These are phyloP conservation scores for Muscicapa comitata DNA, from an alignment of 2,797 vertebrate species.

Conservation along the genomic window DNA sequence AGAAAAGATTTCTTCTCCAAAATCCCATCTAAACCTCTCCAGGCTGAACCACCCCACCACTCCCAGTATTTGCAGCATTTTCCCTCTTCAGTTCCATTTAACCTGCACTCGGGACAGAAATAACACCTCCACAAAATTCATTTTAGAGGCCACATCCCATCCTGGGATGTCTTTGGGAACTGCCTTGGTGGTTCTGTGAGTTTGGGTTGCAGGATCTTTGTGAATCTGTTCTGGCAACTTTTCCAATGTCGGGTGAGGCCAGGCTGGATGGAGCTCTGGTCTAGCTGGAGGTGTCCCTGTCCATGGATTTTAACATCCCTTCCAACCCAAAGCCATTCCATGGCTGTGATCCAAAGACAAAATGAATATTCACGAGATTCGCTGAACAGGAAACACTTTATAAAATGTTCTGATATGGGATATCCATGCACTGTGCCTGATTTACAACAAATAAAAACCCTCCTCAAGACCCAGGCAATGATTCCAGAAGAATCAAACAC, in stretches of 20 bases:
- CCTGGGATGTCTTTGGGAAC: not conserved
- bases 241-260: not conserved
- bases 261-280: not conserved
- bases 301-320: accelerated
- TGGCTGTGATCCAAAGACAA: accelerated
- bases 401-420: accelerated
- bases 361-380: not conserved
- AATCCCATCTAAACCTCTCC: no score
- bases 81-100: not conserved
- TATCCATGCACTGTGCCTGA: accelerated
- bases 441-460: not conserved
- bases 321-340: not conserved
- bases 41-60: not conserved
- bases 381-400: not conserved
- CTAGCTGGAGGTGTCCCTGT: not conserved
- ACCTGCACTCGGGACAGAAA: not conserved
- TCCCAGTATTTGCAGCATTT: accelerated
- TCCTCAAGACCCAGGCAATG: not conserved
- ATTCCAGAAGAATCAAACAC: not conserved
- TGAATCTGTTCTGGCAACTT: not conserved
- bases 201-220: not conserved
- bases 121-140: not conserved
- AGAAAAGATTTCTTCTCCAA: not conserved
- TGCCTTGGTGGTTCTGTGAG: accelerated
- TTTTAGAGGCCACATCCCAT: accelerated